These are phyloP conservation scores for Myocastor coypus DNA, from an alignment of 2,113 vertebrate genomes.

Conservation along the genomic window DNA sequence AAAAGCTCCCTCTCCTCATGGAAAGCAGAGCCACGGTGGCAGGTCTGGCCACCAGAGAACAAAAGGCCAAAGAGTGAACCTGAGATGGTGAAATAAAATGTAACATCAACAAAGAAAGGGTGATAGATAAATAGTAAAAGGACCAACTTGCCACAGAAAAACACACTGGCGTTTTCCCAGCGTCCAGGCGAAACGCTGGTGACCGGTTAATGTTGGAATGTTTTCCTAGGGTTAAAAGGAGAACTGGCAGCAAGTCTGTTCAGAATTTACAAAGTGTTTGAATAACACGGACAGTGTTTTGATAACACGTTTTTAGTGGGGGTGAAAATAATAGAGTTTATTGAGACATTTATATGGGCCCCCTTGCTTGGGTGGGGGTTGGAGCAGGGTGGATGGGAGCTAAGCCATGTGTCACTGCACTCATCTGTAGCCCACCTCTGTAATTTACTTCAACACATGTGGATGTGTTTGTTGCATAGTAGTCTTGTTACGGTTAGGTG, in stretches of 20 bases:
- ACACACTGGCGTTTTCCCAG: constrained; percentile 60
- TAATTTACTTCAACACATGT: background rate
- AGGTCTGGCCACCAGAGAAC: constrained; percentile 72
- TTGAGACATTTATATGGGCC: constrained; percentile 80
- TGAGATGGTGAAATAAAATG: constrained; percentile 69
- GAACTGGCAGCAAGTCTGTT: constrained; percentile 74
- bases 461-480: background rate
- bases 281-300: constrained; percentile 72
- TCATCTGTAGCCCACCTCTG: constrained; percentile 14
- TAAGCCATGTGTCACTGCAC: constrained; percentile 38
- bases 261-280: constrained; percentile 68
- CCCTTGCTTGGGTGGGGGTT: constrained; percentile 65
- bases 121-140: constrained; percentile 80
- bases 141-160: constrained; percentile 64
- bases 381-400: background rate
- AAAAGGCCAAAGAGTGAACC: constrained; percentile 71
- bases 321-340: constrained; percentile 83
- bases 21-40: constrained; percentile 65
- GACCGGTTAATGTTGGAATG: constrained; percentile 78
- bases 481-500: background rate
- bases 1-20: background rate
- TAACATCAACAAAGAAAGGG: constrained; percentile 77
- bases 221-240: constrained; percentile 81
- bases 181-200: constrained; percentile 69
- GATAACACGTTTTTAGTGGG: constrained; percentile 78